A percentile compares a stretch with the other conserved stretches of the same genome.
phyloP scores from a whole-genome alignment of 2,888 invertebrate genomes.

The Macrosoma leucophasiata region DNA sequence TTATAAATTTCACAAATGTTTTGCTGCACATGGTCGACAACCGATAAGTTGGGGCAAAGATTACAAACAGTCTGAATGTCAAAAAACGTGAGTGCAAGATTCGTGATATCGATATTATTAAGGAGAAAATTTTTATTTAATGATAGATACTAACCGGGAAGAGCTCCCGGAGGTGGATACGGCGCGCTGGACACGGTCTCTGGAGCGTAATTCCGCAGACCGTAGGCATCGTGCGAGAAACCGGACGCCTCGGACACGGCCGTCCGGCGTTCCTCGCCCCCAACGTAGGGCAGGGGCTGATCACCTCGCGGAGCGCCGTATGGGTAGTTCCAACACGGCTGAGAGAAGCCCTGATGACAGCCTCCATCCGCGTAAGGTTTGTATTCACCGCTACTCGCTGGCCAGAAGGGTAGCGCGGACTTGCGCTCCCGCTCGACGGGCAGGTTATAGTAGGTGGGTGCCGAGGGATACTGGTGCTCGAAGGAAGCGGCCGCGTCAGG shows the following conservation, averaged over 20 bases:
- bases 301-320: conserved; percentile 78
- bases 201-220: conserved; percentile 83
- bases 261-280: conserved; percentile 82
- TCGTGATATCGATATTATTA: conserved; percentile 25
- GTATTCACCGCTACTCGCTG: conserved; percentile 78
- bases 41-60: conserved; percentile 58
- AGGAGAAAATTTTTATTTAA: conserved; percentile 23
- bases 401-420: conserved; percentile 83
- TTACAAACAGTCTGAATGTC: conserved; percentile 61
- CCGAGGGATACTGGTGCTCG: conserved; percentile 82
- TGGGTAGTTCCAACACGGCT: conserved; percentile 85
- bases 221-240: conserved; percentile 85
- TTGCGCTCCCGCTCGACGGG: conserved; percentile 79
- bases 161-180: conserved; percentile 86
- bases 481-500: conserved; percentile 79
- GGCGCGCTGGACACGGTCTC: conserved; percentile 85
- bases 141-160: conserved; percentile 64
- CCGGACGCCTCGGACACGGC: conserved; percentile 78
- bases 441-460: conserved; percentile 84
- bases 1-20: conserved; percentile 64
- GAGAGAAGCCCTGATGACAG: conserved; percentile 83
- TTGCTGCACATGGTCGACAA: conserved; percentile 45
- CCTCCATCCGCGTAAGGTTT: conserved; percentile 74
- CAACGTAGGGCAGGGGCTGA: conserved; percentile 81
- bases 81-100: conserved; percentile 49